Conservation (phyloP, 2,888 invertebrate species). For the Linhomoeus sp. region DNA sequence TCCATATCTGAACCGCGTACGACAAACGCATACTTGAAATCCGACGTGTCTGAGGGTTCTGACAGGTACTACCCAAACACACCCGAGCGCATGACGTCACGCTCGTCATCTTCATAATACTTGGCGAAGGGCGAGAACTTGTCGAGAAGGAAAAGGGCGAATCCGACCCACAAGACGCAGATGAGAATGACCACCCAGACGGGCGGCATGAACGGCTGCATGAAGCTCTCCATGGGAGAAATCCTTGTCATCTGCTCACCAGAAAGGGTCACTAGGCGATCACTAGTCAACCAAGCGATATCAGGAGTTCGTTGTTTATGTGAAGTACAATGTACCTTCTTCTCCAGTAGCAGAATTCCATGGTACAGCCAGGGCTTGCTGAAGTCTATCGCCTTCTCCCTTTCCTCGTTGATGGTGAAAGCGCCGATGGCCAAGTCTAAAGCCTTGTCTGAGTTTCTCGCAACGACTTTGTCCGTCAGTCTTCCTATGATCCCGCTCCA, state of each 20-base stretch:
- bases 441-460: no score
- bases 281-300: no score
- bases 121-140: slow-evolving; percentile 44
- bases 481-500: no score
- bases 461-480: no score
- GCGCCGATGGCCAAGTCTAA: slow-evolving; percentile 97
- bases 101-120: slow-evolving; percentile 10
- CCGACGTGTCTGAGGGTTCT: background rate
- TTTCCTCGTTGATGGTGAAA: slow-evolving; percentile 91
- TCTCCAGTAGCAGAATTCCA: slow-evolving; percentile 91
- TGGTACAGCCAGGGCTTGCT: slow-evolving; percentile 98
- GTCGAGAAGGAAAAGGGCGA: slow-evolving; percentile 83
- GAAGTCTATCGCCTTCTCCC: slow-evolving; percentile 93
- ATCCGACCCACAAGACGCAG: no score
- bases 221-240: slow-evolving; percentile 88
- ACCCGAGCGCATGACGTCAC: background rate
- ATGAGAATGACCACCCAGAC: slow-evolving; percentile 96
- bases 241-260: slow-evolving; percentile 85
- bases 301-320: slow-evolving; percentile 21
- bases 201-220: slow-evolving; percentile 97
- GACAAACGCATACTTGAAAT: background rate
- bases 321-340: slow-evolving; percentile 46
- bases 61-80: background rate
- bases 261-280: no score
- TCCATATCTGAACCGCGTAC: slow-evolving; percentile 36